Percentiles rank a stretch among this genome's conserved stretches.
Evolutionary conservation across 2,888 invertebrate genomes (phyloP).

Genomic region (Polietes domitor): DNA sequence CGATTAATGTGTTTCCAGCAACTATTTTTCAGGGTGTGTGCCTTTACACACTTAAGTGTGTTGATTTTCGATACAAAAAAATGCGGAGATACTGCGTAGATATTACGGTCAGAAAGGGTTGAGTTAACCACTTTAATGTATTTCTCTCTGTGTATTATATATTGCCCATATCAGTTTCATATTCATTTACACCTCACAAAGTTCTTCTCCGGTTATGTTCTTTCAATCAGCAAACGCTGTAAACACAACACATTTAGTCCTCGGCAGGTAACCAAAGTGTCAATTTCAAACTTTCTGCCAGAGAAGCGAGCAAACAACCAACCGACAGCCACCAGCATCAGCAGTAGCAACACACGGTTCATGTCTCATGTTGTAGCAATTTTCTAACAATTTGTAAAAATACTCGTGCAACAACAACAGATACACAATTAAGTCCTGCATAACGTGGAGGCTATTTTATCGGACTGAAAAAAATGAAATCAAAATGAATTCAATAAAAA

Average conservation of each 20-base stretch:
- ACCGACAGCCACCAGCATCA: not conserved
- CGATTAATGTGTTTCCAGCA: too few relatives aligned
- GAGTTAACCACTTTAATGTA: not conserved
- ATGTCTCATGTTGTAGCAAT: slow-evolving; percentile 1
- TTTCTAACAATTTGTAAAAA: slow-evolving; percentile 24
- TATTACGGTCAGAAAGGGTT: too few relatives aligned
- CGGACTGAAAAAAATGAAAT: not conserved
- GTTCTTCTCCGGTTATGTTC: slow-evolving; percentile 47
- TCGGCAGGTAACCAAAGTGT: slow-evolving; percentile 65
- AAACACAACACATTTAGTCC: slow-evolving; percentile 63
- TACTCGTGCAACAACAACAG: not conserved
- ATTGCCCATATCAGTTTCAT: slow-evolving; percentile 50
- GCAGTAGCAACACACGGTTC: not conserved
- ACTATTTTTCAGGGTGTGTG: too few relatives aligned
- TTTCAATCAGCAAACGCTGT: slow-evolving; percentile 56
- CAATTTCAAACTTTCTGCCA: slow-evolving; percentile 52
- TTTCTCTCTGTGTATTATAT: slow-evolving; percentile 53
- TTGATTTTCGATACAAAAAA: too few relatives aligned
- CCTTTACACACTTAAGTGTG: too few relatives aligned
- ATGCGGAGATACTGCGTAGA: too few relatives aligned
- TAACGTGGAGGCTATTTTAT: not conserved
- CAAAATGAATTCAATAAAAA: slow-evolving; percentile 10
- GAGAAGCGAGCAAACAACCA: slow-evolving; percentile 24
- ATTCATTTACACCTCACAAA: slow-evolving; percentile 51
- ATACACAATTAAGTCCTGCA: slow-evolving; percentile 8